These are phyloP conservation scores for Elymnias hypermnestra DNA, from an alignment of 1,140 invertebrate species.

Conservation along the genomic window DNA sequence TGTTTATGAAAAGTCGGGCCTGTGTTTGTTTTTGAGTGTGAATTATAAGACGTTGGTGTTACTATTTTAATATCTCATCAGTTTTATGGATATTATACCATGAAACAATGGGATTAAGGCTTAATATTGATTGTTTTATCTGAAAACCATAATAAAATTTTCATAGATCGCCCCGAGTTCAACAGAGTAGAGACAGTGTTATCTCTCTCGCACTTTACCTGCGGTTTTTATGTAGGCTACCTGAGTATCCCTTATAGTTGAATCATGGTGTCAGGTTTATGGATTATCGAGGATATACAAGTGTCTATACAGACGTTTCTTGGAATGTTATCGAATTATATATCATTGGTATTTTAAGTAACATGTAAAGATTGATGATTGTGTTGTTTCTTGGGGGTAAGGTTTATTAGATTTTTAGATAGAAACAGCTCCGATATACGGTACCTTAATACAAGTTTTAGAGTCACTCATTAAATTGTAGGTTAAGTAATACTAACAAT, in stretches of 20 bases:
- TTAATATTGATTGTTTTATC: constrained; percentile 3
- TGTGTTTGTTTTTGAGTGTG: constrained; percentile 22
- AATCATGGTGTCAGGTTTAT: constrained; percentile 6
- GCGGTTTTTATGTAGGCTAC: constrained; percentile 14
- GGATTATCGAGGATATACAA: neutral
- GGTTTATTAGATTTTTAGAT: no score
- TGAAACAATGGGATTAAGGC: neutral
- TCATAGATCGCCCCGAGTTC: neutral
- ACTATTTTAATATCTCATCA: constrained; percentile 7
- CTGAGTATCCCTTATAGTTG: constrained; percentile 9
- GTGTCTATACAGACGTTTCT: neutral
- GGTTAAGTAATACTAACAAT: no score
- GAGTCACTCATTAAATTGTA: no score
- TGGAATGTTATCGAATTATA: no score
- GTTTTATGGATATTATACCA: neutral
- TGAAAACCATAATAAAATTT: neutral
- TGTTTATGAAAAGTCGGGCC: constrained; percentile 17
- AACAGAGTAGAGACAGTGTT: neutral
- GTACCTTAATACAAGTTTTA: no score
- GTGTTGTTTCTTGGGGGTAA: no score
- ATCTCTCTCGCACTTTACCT: constrained; percentile 13
- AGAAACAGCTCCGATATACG: no score
- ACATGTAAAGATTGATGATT: no score
- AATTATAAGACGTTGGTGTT: constrained; percentile 18
- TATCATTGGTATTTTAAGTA: no score